Evolutionary conservation across 2,888 invertebrate species (phyloP).

Genomic region (Pardosa pseudoannulata): DNA sequence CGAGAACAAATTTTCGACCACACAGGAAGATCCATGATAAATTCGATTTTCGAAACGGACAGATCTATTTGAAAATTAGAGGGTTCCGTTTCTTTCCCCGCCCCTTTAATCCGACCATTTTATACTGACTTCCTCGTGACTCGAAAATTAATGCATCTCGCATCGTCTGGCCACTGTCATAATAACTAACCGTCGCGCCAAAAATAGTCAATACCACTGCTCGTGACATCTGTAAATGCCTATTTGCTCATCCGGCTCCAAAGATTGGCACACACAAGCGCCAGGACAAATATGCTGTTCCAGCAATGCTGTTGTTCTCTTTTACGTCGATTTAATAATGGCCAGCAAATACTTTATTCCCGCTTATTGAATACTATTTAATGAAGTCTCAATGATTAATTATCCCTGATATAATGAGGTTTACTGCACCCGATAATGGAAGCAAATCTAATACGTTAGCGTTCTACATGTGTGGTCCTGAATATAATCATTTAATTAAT

Average conservation of each 20-base stretch:
- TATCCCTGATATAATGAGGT: constrained; percentile 42
- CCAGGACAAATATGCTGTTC: not conserved
- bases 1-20: too few species aligned
- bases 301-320: not conserved
- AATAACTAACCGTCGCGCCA: not conserved
- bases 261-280: not conserved
- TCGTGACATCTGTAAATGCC: constrained; percentile 1
- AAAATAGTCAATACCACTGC: not conserved
- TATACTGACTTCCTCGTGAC: not conserved
- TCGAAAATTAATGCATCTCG: not conserved
- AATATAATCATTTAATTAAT: constrained; percentile 61
- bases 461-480: constrained; percentile 65
- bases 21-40: too few species aligned
- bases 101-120: not conserved
- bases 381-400: constrained; percentile 62
- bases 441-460: constrained; percentile 37
- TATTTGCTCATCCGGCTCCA: not conserved
- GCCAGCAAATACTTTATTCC: constrained; percentile 39
- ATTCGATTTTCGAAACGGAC: too few species aligned
- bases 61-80: too few species aligned
- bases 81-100: not conserved
- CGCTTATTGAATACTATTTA: constrained; percentile 52
- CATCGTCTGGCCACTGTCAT: not conserved
- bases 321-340: constrained; percentile 54
- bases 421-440: constrained; percentile 35